A percentile compares a stretch with the other conserved stretches of the same genome.
Conservation (phyloP, 2,797 vertebrate genomes). For the Cichlasoma orientale region DNA sequence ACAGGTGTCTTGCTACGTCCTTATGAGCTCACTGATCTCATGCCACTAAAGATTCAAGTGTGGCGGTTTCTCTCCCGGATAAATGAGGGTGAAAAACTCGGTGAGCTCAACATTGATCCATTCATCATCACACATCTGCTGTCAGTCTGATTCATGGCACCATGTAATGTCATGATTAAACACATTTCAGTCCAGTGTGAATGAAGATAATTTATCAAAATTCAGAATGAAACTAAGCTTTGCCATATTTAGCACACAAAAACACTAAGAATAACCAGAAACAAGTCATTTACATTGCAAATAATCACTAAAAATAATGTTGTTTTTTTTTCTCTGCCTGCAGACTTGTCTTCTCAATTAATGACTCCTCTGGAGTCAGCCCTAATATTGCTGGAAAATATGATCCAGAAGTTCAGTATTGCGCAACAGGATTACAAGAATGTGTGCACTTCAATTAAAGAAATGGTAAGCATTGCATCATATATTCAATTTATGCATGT, state of each 20-base stretch:
- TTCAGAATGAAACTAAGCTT: no score
- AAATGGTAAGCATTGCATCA: conserved; percentile 72
- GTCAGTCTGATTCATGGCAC: neutral
- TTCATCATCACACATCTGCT: neutral
- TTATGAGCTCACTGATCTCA: conserved; percentile 29
- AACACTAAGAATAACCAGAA: no score
- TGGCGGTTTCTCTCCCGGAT: conserved; percentile 76
- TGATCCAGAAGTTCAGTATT: conserved; percentile 45
- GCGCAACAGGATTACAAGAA: conserved; percentile 42
- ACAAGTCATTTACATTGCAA: neutral
- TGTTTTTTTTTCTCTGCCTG: neutral
- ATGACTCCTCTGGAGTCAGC: conserved; percentile 76
- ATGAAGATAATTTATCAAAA: no score
- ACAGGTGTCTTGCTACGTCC: conserved; percentile 71
- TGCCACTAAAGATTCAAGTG: conserved; percentile 57
- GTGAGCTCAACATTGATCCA: conserved; percentile 48
- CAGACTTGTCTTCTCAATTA: conserved; percentile 61
- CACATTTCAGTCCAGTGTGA: no score
- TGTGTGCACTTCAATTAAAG: conserved; percentile 56
- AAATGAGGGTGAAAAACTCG: conserved; percentile 69
- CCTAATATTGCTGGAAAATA: conserved; percentile 54
- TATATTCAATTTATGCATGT: neutral
- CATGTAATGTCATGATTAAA: no score
- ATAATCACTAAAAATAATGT: neutral
- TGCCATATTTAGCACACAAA: no score